Conservation (phyloP, 2,113 vertebrate species). For the Corydoras sp. region DNA sequence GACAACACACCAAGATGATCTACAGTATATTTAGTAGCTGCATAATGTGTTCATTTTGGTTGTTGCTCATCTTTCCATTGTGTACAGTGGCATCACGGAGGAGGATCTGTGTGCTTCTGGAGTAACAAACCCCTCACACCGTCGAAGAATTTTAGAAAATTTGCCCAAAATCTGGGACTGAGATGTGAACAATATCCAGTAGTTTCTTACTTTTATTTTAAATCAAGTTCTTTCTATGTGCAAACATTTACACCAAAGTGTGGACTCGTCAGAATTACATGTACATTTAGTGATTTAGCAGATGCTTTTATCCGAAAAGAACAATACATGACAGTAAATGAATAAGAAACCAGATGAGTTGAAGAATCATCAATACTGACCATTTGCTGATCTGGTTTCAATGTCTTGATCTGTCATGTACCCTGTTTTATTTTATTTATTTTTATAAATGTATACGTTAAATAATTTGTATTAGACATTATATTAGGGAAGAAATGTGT, state of each 20-base stretch:
- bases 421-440: neutral
- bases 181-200: constrained; percentile 22
- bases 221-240: too few relatives aligned
- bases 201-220: neutral
- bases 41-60: neutral
- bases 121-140: constrained; percentile 56
- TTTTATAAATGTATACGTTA: neutral
- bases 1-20: neutral
- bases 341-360: too few relatives aligned
- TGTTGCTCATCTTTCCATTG: neutral
- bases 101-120: constrained; percentile 60
- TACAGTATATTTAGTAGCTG: neutral
- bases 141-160: constrained; percentile 57
- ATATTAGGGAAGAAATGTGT: too few relatives aligned
- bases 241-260: too few relatives aligned
- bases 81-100: constrained; percentile 67
- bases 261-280: too few relatives aligned
- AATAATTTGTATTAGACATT: neutral
- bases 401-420: too few relatives aligned
- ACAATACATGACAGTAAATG: too few relatives aligned
- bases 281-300: too few relatives aligned
- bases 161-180: constrained; percentile 65
- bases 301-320: too few relatives aligned
- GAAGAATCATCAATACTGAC: too few relatives aligned
- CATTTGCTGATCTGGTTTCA: too few relatives aligned